Base-by-base conservation (phyloP, 2,113 vertebrate genomes). In the Ariopsis seemanni region DNA sequence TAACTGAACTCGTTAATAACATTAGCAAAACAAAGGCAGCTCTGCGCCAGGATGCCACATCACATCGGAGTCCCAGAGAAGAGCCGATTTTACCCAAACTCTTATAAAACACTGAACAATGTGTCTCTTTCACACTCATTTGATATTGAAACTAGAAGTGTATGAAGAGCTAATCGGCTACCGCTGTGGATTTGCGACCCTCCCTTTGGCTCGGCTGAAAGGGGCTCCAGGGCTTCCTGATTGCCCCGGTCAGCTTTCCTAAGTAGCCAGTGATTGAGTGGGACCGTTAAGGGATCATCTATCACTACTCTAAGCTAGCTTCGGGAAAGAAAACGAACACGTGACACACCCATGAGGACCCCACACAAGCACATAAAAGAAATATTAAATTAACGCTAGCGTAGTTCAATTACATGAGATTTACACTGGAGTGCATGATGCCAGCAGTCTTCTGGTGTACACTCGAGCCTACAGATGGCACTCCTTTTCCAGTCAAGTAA, bases 191-290 rank as follows among this genome's bases (percentile, higher is more conserved):
- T 92, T 84, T 12, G 88, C 89, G 90, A 88, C 88, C 89, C 91
- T 90, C 91, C 88, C 91, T 86, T 27, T 42, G 6, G 79, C 91
- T 55, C 12, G 15, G 83, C 88, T 93, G 90, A 94, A 85, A 90
- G 58, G 48, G 89, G 52, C 87, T 89, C 92, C 88, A 89, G 91
- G 92, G 92, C 91, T 84, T 86, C 86, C 88, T 84, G 90, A 92
- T 93, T 92, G 85, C 89, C 85, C 89, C 82, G 85, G 90, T 93
- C 92, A 94, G 91, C 89, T 91, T 89, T 89, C 91, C 91, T 93
- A 95, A 95, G 91, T 90, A 88, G 91, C 88, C 88, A 80, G 91
- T 94, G 94, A 95, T 95, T 93, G 93, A 95, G 93, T 88, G 80
- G 88, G 83, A 93, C 93, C 91, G 94, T 95, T 94, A 94, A 91